Evolutionary conservation across 1,140 invertebrate species (phyloP).

Genomic region (Apocrypta bakeri): DNA sequence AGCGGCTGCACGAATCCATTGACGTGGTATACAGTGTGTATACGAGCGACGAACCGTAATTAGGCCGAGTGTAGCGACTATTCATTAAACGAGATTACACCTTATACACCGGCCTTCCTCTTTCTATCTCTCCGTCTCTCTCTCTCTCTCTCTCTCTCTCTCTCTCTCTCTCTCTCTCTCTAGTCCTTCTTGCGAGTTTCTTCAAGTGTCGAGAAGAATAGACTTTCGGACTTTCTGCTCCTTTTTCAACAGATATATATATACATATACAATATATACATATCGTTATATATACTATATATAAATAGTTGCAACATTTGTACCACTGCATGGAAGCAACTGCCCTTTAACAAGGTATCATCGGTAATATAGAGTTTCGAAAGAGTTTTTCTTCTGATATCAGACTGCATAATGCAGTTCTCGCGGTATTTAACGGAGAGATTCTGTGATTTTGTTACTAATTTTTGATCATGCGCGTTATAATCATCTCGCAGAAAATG

Average conservation of each 20-base stretch:
- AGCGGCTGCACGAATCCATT: neutral
- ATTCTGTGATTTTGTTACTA: too few species aligned
- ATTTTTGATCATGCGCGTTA: neutral
- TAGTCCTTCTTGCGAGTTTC: neutral
- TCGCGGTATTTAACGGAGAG: too few species aligned
- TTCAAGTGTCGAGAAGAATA: neutral
- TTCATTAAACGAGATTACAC: slow-evolving; percentile 64
- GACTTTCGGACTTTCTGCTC: neutral
- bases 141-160: neutral
- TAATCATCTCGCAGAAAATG: neutral
- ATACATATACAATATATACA: neutral
- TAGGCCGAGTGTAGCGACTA: slow-evolving; percentile 56
- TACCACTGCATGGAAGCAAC: too few species aligned
- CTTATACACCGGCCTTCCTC: slow-evolving; percentile 49
- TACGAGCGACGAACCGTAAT: slow-evolving; percentile 51
- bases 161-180: neutral
- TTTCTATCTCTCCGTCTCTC: neutral
- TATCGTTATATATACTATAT: too few species aligned
- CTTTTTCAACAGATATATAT: neutral
- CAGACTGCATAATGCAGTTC: too few species aligned
- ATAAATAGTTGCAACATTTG: too few species aligned
- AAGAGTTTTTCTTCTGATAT: too few species aligned
- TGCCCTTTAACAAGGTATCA: too few species aligned
- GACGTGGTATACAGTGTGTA: neutral
- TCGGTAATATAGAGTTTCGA: too few species aligned